Base-by-base conservation (phyloP, 1,140 invertebrate genomes). In the Psix sp. region DNA sequence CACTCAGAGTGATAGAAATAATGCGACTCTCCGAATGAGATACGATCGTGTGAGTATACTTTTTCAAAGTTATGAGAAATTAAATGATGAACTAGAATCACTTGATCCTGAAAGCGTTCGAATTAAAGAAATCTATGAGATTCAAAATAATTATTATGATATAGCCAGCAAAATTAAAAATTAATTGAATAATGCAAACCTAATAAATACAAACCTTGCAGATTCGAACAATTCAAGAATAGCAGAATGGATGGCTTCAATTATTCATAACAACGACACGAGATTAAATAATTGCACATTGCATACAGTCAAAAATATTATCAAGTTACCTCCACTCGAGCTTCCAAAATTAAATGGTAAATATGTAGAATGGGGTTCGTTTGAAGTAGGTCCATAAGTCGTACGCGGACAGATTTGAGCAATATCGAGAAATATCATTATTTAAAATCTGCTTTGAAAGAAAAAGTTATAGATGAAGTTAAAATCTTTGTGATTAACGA, bases 351-450 rank as follows among this genome's bases (percentile, higher is more conserved):
- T 74, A 20, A 29, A 57, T 0, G 68, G 74, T 0, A 24, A 45
- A 3, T 74, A 65, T 29, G 74, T 74, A 26, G 17, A 74, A 3
- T 79, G 71, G 74, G 7, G 70, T 0, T 14, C 52, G 0, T 79
- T 79, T 14, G 42, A 54, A 29, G 43, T 68, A 10, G 26, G 29
- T 43, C 57, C 1, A 40, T 74, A 26, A 72, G 74, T 2, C 21
- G 62, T 16, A 21, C 24, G 0, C 26, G 60, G 6, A 9, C 9
- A 0, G 51, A 73, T 3, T 2, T 78, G 4, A 63, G 7, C 4
- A 46, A 74, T 3, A 18, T 73, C 0, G 57, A 62, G 10, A 73
- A 71, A 52, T 10, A 56, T 77, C 2, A 56, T 71, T 35, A 79
- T 45, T 48, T 79, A 10, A 68, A 59, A 45, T 29, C 60, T 2